Percentiles rank a stretch among this genome's conserved stretches.
These are phyloP conservation scores for Antrozous pallidus DNA, from an alignment of 2,797 vertebrate species.

Conservation along the genomic window DNA sequence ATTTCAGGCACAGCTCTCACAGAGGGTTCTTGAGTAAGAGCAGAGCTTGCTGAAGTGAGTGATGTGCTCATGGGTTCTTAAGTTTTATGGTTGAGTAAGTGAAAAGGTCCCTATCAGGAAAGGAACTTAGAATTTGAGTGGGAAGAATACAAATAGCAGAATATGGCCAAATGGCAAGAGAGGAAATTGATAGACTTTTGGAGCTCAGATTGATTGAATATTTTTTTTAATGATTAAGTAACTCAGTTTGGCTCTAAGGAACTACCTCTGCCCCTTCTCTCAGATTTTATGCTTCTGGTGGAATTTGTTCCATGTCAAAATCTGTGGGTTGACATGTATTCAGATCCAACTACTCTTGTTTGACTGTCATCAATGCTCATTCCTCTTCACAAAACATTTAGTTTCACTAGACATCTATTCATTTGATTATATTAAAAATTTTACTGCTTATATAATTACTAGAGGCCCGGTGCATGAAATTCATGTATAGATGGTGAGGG, in stretches of 20 bases:
- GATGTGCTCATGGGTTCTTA: background rate
- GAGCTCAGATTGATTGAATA: background rate
- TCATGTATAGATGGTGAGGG: no score
- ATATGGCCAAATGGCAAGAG: background rate
- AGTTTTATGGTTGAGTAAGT: background rate
- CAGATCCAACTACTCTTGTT: background rate
- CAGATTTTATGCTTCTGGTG: background rate
- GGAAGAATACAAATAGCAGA: background rate
- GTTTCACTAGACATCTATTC: background rate
- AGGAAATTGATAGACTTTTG: background rate
- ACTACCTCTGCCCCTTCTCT: rapidly evolving
- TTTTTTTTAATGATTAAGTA: background rate
- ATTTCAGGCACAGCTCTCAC: background rate
- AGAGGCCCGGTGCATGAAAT: no score
- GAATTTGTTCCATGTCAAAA: background rate
- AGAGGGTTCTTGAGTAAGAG: background rate
- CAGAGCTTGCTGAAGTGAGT: background rate
- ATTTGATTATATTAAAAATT: background rate
- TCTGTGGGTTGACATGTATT: background rate
- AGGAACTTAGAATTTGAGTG: background rate
- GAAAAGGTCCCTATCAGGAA: background rate
- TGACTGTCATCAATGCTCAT: background rate
- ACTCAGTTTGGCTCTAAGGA: background rate
- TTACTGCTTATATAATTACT: background rate
- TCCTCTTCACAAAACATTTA: background rate